Conservation (phyloP, 2,113 vertebrate species). For the Myxocyprinus asiaticus region DNA sequence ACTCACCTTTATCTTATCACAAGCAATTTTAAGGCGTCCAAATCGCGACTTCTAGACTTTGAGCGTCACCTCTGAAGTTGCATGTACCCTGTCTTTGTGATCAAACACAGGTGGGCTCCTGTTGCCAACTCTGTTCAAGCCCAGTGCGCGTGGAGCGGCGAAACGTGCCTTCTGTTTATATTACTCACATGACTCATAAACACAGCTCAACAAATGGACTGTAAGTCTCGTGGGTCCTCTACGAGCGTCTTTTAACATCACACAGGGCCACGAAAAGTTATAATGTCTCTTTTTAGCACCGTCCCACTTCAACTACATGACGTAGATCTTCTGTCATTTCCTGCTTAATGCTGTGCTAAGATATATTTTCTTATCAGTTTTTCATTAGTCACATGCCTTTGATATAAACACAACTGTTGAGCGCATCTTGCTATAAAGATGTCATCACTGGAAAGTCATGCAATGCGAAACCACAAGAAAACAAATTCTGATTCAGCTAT, state of each 20-base stretch:
- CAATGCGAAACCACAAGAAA: slow-evolving; percentile 4
- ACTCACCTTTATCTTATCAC: slow-evolving; percentile 28
- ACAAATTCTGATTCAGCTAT: background rate
- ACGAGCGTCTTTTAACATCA: slow-evolving; percentile 4
- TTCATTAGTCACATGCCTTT: slow-evolving; percentile 23
- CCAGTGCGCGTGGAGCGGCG: background rate
- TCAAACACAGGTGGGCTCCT: slow-evolving; percentile 31
- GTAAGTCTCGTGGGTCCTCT: slow-evolving; percentile 5
- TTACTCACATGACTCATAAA: slow-evolving; percentile 39
- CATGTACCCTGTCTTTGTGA: slow-evolving; percentile 29
- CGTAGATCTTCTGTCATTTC: slow-evolving; percentile 55
- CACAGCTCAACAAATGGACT: slow-evolving; percentile 21
- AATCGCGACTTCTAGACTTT: background rate
- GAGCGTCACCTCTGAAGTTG: background rate
- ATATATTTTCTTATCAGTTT: slow-evolving; percentile 13
- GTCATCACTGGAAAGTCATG: slow-evolving; percentile 21
- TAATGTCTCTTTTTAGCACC: slow-evolving; percentile 32
- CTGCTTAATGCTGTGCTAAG: slow-evolving; percentile 38
- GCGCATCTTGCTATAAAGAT: slow-evolving; percentile 4
- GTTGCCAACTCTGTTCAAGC: slow-evolving; percentile 8
- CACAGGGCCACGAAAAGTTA: slow-evolving; percentile 13
- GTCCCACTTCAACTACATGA: slow-evolving; percentile 52
- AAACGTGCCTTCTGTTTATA: slow-evolving; percentile 39
- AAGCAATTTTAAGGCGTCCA: background rate
- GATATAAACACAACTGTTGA: slow-evolving; percentile 5